Base-by-base conservation (phyloP, 2,888 invertebrate species). In the Syritta pipiens region DNA sequence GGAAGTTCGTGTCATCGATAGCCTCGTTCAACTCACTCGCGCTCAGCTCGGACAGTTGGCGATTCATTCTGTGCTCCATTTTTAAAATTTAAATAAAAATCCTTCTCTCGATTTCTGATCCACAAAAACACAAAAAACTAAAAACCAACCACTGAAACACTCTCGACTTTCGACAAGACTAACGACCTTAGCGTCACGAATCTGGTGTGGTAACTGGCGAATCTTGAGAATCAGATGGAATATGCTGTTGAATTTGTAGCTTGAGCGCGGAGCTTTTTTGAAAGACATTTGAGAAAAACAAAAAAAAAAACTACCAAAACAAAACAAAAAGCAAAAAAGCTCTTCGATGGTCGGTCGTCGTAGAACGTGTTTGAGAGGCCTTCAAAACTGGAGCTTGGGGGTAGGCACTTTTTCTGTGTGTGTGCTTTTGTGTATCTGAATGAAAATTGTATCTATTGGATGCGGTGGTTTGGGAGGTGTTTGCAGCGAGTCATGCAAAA, bases 1-100 rank as follows among this genome's bases (percentile, higher is more conserved):
- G 89, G 82, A 89, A 89, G 81, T 89, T 89, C 5, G 88, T 88
- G 82, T 89, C 89, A 62, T 89, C 89, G 62, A 89, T 89, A 75
- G 89, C 89, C 68, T 87, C 87, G 82, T 89, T 89, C 28, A 89
- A 83, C 79, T 89, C 89, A 82, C 88, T 88, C 81, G 88, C 88
- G 81, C 87, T 87, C 85, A 88, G 85, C 82, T 88, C 88, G 24
- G 88, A 88, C 24, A 88, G 83, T 84, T 88, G 87, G 32, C 87
- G 87, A 81, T 86, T 87, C 79, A 87, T 87, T 82, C 83, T 85
- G 86, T 86, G 37, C 32, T 82, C 1, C 20, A 28, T 17, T 35
- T 55, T 48, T 48, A 9, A 5, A 30, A 44, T 28, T 30, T 19
- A 12, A 24, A 20, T 44, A 14, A 32, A 32, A 22, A 10, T 6